These are phyloP conservation scores for Pica pica DNA, from an alignment of 2,113 vertebrate species.

Conservation along the genomic window DNA sequence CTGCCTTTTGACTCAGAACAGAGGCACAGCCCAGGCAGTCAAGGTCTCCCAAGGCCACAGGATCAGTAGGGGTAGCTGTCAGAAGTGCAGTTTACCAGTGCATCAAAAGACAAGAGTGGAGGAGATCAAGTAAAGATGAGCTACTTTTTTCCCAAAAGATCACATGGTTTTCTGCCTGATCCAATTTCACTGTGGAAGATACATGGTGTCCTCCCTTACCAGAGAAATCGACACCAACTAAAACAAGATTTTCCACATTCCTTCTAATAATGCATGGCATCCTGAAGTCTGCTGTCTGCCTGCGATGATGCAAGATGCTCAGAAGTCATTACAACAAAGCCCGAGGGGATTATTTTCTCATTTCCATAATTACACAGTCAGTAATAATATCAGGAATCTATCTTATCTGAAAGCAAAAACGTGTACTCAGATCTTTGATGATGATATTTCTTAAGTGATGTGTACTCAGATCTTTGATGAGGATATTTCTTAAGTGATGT, in stretches of 20 bases:
- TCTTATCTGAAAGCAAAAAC: conserved; percentile 40
- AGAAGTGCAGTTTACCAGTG: neutral
- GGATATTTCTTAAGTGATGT: neutral
- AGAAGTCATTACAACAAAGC: conserved; percentile 44
- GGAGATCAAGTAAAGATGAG: neutral
- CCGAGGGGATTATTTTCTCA: conserved; percentile 30
- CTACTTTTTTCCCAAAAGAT: neutral
- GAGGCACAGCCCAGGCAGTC: neutral
- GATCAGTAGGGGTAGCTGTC: neutral
- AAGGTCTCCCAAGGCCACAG: neutral
- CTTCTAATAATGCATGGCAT: conserved; percentile 20
- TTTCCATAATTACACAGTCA: conserved; percentile 48
- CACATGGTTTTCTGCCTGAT: conserved; percentile 9
- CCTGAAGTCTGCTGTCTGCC: conserved; percentile 22
- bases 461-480: neutral
- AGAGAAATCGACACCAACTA: neutral
- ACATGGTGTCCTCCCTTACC: neutral
- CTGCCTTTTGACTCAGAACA: neutral
- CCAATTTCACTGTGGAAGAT: conserved; percentile 19
- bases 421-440: neutral
- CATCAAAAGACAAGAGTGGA: neutral
- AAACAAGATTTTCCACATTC: conserved; percentile 62
- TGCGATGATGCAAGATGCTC: conserved; percentile 39
- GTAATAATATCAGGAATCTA: conserved; percentile 17
- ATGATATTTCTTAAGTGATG: neutral